Percentiles rank a stretch among this genome's conserved stretches.
Conservation (phyloP, 2,888 invertebrate genomes). For the Sphaeridia pumilis region DNA sequence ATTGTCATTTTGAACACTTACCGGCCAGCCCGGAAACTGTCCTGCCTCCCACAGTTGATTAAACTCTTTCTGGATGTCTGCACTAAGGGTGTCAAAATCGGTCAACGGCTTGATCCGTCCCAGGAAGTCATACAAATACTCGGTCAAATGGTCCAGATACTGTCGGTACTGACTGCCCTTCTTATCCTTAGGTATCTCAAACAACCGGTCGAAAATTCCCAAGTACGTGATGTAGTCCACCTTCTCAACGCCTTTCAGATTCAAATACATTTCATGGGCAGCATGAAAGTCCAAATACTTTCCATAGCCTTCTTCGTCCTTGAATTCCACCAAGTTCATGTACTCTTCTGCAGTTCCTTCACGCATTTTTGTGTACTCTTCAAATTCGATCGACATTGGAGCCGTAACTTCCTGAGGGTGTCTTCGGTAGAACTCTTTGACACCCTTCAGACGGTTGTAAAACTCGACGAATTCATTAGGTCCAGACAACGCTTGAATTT, state of each 20-base stretch:
- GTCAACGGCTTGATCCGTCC: conserved; percentile 72
- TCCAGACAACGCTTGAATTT: conserved; percentile 85
- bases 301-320: conserved; percentile 98
- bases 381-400: conserved; percentile 96
- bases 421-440: conserved; percentile 91
- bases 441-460: conserved; percentile 80
- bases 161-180: conserved; percentile 75
- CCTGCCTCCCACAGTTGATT: conserved; percentile 77
- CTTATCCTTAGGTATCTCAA: conserved; percentile 83
- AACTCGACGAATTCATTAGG: conserved; percentile 99
- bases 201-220: conserved; percentile 85
- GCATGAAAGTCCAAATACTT: conserved; percentile 95
- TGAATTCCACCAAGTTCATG: conserved; percentile 72
- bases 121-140: conserved; percentile 74
- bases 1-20: conserved; percentile 39
- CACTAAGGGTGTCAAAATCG: conserved; percentile 67
- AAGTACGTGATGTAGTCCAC: conserved; percentile 92
- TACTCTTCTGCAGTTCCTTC: conserved; percentile 47
- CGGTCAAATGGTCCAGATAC: conserved; percentile 70
- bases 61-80: conserved; percentile 66
- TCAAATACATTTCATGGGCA: conserved; percentile 89
- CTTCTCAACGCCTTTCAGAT: conserved; percentile 85
- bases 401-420: conserved; percentile 88
- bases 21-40: conserved; percentile 88
- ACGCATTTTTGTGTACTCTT: conserved; percentile 75